Base-by-base conservation (phyloP, 2,888 invertebrate species). In the Heliconius ethilla region DNA sequence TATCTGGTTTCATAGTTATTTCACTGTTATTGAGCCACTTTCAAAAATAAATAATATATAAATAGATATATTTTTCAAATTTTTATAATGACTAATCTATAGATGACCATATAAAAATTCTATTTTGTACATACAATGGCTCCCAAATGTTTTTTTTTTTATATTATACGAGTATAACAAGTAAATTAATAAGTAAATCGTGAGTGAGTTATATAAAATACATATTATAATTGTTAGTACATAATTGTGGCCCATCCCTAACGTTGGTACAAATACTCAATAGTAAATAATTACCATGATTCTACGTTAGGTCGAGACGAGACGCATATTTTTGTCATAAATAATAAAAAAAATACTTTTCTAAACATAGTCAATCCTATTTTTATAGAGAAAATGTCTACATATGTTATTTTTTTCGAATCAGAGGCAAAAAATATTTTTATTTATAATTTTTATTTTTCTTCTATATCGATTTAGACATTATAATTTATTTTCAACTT, bases 251-350 rank as follows among this genome's bases (percentile, higher is more conserved):
- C 87, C 87, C 86, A 89, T 87, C 87, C 87, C 87, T 87, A 83
- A 88, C 87, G 88, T 91, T 89, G 93, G 93, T 93, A 93, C 93
- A 93, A 93, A 93, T 92, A 93, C 92, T 93, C 92, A 91, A 89
- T 91, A 90, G 87, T 87, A 87, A 91, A 91, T 92, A 92, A 92
- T 91, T 88, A 86, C 82, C 85, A 87, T 83, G 83, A 78, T 79
- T 69, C 13, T 45, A 80, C 33, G 78, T 75, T 69, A 74, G 74
- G 78, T 22, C 11, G 55, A 45, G 18, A 70, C 15, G 29, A 70
- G 13, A 70, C 67, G 59, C 69, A 67, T 69, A 69, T 69, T 69
- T 59, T 69, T 40, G 69, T 45, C 67, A 40, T 40, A 69, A 69
- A 40, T 69, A 27, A 22, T 22, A 18, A 66, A 18, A 75, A 65